Percentiles rank a stretch among this genome's conserved stretches.
These are phyloP conservation scores for Ectropis crepuscularia DNA, from an alignment of 2,888 invertebrate genomes.

Conservation along the genomic window DNA sequence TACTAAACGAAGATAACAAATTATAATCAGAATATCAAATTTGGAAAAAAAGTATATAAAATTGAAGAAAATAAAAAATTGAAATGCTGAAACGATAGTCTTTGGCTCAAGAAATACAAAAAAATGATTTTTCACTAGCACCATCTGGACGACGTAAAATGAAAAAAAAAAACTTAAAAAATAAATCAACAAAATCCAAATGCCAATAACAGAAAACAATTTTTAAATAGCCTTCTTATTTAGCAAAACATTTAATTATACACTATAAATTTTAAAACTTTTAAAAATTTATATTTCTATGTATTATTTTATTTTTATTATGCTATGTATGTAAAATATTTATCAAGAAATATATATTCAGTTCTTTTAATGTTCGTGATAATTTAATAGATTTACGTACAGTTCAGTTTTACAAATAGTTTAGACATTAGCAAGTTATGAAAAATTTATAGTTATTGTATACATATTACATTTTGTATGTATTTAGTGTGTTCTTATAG, in stretches of 20 bases:
- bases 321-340: conserved; percentile 17
- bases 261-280: neutral
- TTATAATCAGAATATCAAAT: conserved; percentile 2
- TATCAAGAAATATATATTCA: conserved; percentile 27
- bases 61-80: conserved; percentile 6
- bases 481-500: conserved; percentile 25
- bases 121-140: conserved; percentile 76
- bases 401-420: neutral
- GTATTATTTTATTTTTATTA: conserved; percentile 1
- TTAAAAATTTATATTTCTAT: neutral
- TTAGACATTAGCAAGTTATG: conserved; percentile 9
- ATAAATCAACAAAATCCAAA: conserved; percentile 50
- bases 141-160: conserved; percentile 69
- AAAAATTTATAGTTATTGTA: conserved; percentile 12
- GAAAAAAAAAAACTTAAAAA: conserved; percentile 48
- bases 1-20: no score
- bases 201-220: conserved; percentile 43
- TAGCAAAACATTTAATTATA: conserved; percentile 21
- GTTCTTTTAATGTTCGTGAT: conserved; percentile 20
- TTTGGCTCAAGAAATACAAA: conserved; percentile 74
- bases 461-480: conserved; percentile 4
- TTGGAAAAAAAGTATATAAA: conserved; percentile 37
- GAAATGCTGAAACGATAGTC: conserved; percentile 58
- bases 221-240: conserved; percentile 23
- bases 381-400: conserved; percentile 3